Base-by-base conservation (phyloP, 2,113 vertebrate species). In the Cyprinodon variegatus region DNA sequence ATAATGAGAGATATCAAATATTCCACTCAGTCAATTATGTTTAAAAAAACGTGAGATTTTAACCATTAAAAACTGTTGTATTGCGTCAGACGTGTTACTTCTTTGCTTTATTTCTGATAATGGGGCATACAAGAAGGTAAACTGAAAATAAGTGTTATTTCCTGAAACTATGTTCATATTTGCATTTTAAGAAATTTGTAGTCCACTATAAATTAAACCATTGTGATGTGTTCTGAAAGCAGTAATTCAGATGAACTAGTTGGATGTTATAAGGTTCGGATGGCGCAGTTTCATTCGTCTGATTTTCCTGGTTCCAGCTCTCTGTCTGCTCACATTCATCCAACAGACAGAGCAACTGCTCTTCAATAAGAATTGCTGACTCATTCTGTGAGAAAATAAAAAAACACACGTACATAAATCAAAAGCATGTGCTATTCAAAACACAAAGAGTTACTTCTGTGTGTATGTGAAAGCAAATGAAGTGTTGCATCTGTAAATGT, bases 261-360 rank as follows among this genome's bases (percentile, higher is more conserved):
- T n/a, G 9, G 11, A 15, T 84, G 37, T 20, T 68, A 15, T 41
- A 3, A 37, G 17, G 15, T 62, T 72, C 50, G 70, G 62, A 2
- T 46, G 50, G 39, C 15, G 75, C 76, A 6, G 40, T 50, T 17
- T 74, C 72, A 36, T 61, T 74, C 7, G 45, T 29, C 43, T 79
- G 61, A 1, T 70, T 46, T 50, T 81, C 65, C 17, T 78, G 73
- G 74, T n/a, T 65, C 71, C 77, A 77, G 45, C 68, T 79, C 59
- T 89, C 76, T 39, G 72, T 82, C 69, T 88, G 74, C 80, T 92
- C 84, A 79, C 89, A 93, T 59, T 93, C 91, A 74, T 86, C 79
- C 90, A 95, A 84, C 74, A 94, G 89, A 46, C 37, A 43, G n/a
- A 79, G 89, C 40, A 94, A 66, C 82, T 93, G 89, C 74, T 94